Base-by-base conservation (phyloP, 2,113 vertebrate species). In the Dinomys branickii region DNA sequence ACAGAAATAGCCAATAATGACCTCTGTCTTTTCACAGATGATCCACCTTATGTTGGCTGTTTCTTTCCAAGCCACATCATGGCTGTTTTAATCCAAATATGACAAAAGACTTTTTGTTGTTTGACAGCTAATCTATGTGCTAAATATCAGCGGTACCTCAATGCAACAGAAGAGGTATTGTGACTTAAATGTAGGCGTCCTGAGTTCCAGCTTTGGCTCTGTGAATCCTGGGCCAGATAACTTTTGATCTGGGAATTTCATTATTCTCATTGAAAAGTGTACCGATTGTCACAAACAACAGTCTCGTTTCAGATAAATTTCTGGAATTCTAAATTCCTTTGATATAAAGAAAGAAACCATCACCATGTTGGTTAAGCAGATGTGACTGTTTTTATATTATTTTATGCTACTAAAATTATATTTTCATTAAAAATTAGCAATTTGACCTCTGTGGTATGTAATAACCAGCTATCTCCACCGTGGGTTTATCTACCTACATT, bases 21-120 rank as follows among this genome's bases (percentile, higher is more conserved):
- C 97, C 97, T 98, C 97, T 97, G 80, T 95, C 80, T 92, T 97
- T 98, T 89, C 97, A 98, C 97, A 98, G 97, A 98, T 94, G 90
- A 98, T 97, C 96, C 41, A 94, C 98, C 98, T 98, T 98, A 98
- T 98, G 98, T 98, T 82, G 96, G 91, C 97, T 97, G 97, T 97
- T 98, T 97, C 96, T 85, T 98, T 98, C 98, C 98, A 98, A 98
- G 96, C 96, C 95, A 96, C 95, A 96, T 97, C 0, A 0, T 13
- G 2, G 56, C 87, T 47, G 10, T 96, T 97, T 38, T 94, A 91
- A 95, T 97, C 52, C 96, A 97, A 97, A 92, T 56, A 58, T 24
- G 41, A 97, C 97, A 97, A 98, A 98, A 88, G 96, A 65, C 69
- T 97, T 97, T 97, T 94, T 5, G 10, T 52, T 96, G 24, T 97